phyloP scores from a whole-genome alignment of 1,140 invertebrate species.

The Caenorhabditis tropicalis region DNA sequence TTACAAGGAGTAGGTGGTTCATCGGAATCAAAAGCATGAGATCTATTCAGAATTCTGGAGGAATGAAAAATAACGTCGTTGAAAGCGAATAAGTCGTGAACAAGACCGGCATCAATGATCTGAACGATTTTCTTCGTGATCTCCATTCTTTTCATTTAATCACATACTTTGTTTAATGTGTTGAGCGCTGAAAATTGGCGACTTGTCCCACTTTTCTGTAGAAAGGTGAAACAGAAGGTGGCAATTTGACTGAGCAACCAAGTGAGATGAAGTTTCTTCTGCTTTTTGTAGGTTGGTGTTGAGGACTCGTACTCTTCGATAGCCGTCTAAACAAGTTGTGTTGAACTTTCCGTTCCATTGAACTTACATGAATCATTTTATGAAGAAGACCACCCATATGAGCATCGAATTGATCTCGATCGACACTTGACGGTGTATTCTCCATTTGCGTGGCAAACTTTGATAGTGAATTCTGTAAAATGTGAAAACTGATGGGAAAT shows the following conservation, averaged over 20 bases:
- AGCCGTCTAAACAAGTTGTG: slow-evolving; percentile 55
- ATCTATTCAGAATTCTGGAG: slow-evolving; percentile 68
- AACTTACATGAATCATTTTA: slow-evolving; percentile 62
- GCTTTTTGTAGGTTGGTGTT: slow-evolving; percentile 67
- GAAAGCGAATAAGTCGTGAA: slow-evolving; percentile 63
- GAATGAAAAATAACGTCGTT: slow-evolving; percentile 70
- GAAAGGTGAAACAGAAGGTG: slow-evolving; percentile 69
- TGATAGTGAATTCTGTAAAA: slow-evolving; percentile 54
- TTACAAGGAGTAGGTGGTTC: slow-evolving; percentile 54
- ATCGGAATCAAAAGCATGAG: slow-evolving; percentile 68
- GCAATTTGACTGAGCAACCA: slow-evolving; percentile 63
- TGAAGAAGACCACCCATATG: slow-evolving; percentile 70
- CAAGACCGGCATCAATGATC: slow-evolving; percentile 70
- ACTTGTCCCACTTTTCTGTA: slow-evolving; percentile 67
- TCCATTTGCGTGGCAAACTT: slow-evolving; percentile 68
- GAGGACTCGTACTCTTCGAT: slow-evolving; percentile 66
- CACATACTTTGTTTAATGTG: slow-evolving; percentile 68
- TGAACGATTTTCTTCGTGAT: slow-evolving; percentile 37
- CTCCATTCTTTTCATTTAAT: neutral
- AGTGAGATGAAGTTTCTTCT: slow-evolving; percentile 57
- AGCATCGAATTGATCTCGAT: slow-evolving; percentile 67
- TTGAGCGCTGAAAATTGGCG: slow-evolving; percentile 69
- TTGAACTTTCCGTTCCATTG: neutral
- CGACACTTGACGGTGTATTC: slow-evolving; percentile 54
- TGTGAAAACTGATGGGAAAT: neutral